These are phyloP conservation scores for Piaya cayana DNA, from an alignment of 2,113 vertebrate species.

Conservation along the genomic window DNA sequence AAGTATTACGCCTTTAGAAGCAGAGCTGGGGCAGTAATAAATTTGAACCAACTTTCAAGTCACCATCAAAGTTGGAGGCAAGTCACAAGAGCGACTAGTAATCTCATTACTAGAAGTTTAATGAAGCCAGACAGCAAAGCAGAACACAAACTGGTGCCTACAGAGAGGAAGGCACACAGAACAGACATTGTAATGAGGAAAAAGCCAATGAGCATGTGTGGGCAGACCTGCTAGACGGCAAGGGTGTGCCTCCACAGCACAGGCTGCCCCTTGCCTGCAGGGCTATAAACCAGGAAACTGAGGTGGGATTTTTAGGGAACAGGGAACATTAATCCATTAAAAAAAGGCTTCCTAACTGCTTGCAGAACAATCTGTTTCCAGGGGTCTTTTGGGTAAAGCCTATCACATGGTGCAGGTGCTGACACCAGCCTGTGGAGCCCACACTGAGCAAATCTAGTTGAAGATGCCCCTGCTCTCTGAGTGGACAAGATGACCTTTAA, in stretches of 20 bases:
- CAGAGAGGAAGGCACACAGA: not conserved
- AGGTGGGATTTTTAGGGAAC: not conserved
- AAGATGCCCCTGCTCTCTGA: not conserved
- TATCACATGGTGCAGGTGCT: not conserved
- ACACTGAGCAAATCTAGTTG: not conserved
- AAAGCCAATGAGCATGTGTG: not conserved
- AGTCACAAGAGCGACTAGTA: not conserved
- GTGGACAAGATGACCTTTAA: not conserved
- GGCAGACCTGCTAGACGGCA: not conserved
- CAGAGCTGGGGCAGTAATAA: not conserved
- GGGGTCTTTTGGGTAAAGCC: not conserved
- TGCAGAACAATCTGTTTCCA: not conserved
- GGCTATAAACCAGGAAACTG: not conserved
- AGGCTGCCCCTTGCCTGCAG: not conserved
- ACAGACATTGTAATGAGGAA: not conserved
- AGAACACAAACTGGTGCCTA: not conserved
- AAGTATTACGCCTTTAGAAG: not conserved
- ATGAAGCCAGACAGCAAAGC: not conserved
- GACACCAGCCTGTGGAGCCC: not conserved
- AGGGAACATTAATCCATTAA: rapidly evolving
- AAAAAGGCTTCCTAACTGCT: not conserved
- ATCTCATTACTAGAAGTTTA: constrained; percentile 27
- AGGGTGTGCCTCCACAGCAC: rapidly evolving
- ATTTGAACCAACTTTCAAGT: not conserved
- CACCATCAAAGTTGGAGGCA: not conserved